Percentiles rank a stretch among this genome's conserved stretches.
These are phyloP conservation scores for Chorisops tibialis DNA, from an alignment of 2,888 invertebrate species.

Conservation along the genomic window DNA sequence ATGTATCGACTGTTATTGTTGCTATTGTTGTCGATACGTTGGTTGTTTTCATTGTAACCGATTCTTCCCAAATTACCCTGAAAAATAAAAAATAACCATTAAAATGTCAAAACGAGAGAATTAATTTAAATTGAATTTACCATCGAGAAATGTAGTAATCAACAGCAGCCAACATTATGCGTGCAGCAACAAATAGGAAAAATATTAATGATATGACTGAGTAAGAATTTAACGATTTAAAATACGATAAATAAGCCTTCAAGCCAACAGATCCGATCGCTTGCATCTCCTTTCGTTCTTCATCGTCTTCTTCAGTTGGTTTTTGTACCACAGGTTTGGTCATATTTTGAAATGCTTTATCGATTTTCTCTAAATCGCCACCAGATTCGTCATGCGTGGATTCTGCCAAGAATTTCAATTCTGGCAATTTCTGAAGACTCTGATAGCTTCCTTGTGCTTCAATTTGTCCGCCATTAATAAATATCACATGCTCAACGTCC, in stretches of 20 bases:
- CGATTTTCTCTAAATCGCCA: conserved; percentile 44
- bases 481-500: conserved; percentile 56
- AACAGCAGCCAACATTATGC: conserved; percentile 61
- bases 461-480: conserved; percentile 54
- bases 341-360: conserved; percentile 42
- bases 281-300: conserved; percentile 59
- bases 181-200: conserved; percentile 58
- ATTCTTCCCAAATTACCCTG: conserved; percentile 29
- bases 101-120: background rate
- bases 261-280: conserved; percentile 62
- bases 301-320: conserved; percentile 44
- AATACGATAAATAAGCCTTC: conserved; percentile 58
- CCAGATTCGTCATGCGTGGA: conserved; percentile 42
- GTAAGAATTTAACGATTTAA: conserved; percentile 56
- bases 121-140: conserved; percentile 46
- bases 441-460: conserved; percentile 49
- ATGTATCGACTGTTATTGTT: too few species aligned
- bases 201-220: conserved; percentile 44
- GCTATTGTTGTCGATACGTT: background rate
- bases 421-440: conserved; percentile 56
- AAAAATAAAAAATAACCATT: background rate
- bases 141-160: conserved; percentile 76
- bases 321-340: conserved; percentile 33
- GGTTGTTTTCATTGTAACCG: background rate
- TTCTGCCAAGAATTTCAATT: conserved; percentile 52